These are phyloP conservation scores for Spodoptera littoralis DNA, from an alignment of 2,888 invertebrate species.

Conservation along the genomic window DNA sequence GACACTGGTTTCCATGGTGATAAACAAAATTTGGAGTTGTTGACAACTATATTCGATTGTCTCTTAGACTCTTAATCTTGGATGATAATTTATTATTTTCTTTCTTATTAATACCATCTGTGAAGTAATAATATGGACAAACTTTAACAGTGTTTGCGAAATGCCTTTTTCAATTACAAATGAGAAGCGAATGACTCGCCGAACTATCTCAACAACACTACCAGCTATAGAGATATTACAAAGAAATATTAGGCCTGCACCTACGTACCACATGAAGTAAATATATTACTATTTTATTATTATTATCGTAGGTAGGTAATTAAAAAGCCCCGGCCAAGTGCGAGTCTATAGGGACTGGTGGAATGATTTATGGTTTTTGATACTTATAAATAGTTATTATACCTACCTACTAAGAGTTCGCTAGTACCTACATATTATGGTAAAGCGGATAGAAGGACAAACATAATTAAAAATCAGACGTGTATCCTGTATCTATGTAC, in stretches of 20 bases:
- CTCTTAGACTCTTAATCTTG: background rate
- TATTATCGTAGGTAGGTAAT: no score
- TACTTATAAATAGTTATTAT: no score
- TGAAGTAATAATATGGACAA: background rate
- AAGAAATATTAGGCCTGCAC: conserved; percentile 76
- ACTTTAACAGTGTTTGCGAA: background rate
- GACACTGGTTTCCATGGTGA: conserved; percentile 40
- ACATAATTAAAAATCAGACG: no score
- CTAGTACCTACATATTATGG: no score
- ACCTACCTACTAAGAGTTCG: no score
- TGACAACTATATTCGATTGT: conserved; percentile 29
- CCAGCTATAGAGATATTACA: conserved; percentile 82
- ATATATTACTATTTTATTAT: background rate
- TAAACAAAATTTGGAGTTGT: conserved; percentile 28
- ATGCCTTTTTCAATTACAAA: background rate
- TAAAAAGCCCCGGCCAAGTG: no score
- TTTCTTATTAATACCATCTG: background rate
- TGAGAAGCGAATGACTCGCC: conserved; percentile 55
- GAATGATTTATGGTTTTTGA: no score
- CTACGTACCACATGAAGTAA: conserved; percentile 73
- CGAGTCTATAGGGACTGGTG: no score
- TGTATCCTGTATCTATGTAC: no score
- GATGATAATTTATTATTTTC: background rate
- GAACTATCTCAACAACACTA: conserved; percentile 61
- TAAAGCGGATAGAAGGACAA: no score